These are phyloP conservation scores for Tenthredo mesomela DNA, from an alignment of 2,888 invertebrate species.

Conservation along the genomic window DNA sequence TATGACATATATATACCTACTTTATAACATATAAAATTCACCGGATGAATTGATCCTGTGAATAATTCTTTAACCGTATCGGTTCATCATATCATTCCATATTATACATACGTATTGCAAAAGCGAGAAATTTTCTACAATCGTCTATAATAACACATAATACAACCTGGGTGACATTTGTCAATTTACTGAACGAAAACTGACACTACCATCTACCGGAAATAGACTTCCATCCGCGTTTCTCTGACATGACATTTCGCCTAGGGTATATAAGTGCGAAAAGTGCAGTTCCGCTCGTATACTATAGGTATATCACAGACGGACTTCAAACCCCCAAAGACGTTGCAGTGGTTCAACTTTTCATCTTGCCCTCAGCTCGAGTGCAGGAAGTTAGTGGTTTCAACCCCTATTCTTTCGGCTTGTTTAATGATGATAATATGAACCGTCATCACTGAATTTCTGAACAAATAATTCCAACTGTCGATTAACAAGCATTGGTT, in stretches of 20 bases:
- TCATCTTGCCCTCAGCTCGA: neutral
- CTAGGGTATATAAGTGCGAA: slow-evolving; percentile 55
- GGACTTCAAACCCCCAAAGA: slow-evolving; percentile 29
- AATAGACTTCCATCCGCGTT: slow-evolving; percentile 47
- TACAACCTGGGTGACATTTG: slow-evolving; percentile 3
- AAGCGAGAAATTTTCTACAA: neutral
- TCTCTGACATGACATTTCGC: slow-evolving; percentile 67
- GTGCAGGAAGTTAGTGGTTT: neutral
- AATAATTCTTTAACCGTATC: neutral
- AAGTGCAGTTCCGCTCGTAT: slow-evolving; percentile 59
- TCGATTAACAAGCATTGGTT: neutral
- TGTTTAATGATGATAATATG: neutral
- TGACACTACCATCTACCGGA: slow-evolving; percentile 18
- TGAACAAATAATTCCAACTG: neutral
- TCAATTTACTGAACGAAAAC: slow-evolving; percentile 24
- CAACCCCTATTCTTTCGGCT: neutral
- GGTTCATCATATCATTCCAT: neutral
- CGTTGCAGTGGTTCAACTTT: slow-evolving; percentile 19
- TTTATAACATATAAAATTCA: neutral
- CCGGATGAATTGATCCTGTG: neutral
- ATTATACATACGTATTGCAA: neutral
- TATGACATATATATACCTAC: neutral
- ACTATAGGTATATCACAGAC: neutral
- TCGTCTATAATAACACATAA: slow-evolving; percentile 6
- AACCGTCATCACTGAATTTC: neutral